Evolutionary conservation across 2,113 vertebrate genomes (phyloP), one percentile per base, ranked within the genome.

Genomic region (Chloropsis hardwickii): DNA sequence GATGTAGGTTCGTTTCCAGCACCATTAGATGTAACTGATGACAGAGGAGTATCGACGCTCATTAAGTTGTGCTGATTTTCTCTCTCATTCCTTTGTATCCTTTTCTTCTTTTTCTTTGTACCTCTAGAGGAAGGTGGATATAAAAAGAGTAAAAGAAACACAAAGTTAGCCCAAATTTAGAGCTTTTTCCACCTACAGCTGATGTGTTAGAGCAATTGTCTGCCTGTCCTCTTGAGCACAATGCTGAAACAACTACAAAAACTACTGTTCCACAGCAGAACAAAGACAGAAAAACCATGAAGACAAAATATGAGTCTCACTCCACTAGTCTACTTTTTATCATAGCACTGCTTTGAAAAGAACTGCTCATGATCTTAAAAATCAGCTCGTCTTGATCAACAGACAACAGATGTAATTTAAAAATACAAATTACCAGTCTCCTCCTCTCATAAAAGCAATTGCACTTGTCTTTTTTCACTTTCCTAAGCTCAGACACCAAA

Each of bases 71-170:
- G 83, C 72, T 93, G 97, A 81, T 91, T 77, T 96, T 94, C 89
- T 81, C 62, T 65, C 94, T 96, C 86, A 25, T 82, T 97, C 95
- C 95, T 98, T 70, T 98, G 98, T 90, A 97, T 67, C 82, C 95
- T 98, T 97, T 98, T 98, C 90, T 98, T 97, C 93, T 98, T 99
- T 95, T 97, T 98, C 95, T 97, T 97, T 89, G 92, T 81, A 95
- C 97, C 98, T 97, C 96, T 94, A 94, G 91, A 95, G 78, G 53
- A 85, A 94, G 84, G 89, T 78, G 74, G 95, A 86, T 47, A 92
- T 27, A 96, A 76, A 96, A 94, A 73, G 81, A 88, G 92, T 39
- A 88, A 94, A 94, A 95, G 88, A 95, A 93, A 95, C 70, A 95
- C 57, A 86, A 83, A 91, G 86, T 96, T 96, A 95, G 74, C 28